These are phyloP conservation scores for Tetranychus piercei DNA, from an alignment of 2,888 invertebrate genomes.

Conservation along the genomic window DNA sequence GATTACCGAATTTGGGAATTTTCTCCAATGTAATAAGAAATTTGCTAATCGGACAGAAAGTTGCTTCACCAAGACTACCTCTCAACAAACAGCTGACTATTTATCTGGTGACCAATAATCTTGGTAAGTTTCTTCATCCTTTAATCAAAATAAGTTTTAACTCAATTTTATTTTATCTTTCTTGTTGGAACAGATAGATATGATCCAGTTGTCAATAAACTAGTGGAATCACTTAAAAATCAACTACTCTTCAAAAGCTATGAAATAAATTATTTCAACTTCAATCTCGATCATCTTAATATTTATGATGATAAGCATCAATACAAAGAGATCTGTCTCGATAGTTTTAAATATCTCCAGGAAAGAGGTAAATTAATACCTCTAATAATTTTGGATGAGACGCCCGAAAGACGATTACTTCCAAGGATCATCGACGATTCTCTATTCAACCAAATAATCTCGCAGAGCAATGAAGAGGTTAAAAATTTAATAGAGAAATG, in stretches of 20 bases:
- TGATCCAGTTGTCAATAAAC: background rate
- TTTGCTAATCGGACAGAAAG: slow-evolving; percentile 40
- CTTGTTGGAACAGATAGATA: background rate
- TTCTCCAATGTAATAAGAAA: slow-evolving; percentile 38
- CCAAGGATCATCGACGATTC: slow-evolving; percentile 3
- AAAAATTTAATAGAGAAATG: slow-evolving; percentile 35
- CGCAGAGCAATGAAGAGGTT: slow-evolving; percentile 17
- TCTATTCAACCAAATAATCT: background rate
- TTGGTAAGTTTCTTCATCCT: background rate
- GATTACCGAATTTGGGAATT: slow-evolving; percentile 30
- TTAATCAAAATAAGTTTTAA: background rate
- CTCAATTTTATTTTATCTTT: background rate
- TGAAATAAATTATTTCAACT: background rate
- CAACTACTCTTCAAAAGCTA: background rate
- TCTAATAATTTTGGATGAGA: background rate
- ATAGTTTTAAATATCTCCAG: background rate
- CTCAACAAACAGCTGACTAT: slow-evolving; percentile 48
- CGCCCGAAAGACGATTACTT: background rate
- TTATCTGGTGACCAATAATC: slow-evolving; percentile 46
- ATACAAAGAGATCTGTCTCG: slow-evolving; percentile 4
- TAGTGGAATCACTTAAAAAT: background rate
- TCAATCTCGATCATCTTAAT: background rate
- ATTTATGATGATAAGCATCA: background rate
- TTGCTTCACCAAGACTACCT: slow-evolving; percentile 14
- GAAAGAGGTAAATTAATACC: slow-evolving; percentile 2